Evolutionary conservation across 2,113 vertebrate genomes (phyloP).

Genomic region (Dissostichus mawsoni): DNA sequence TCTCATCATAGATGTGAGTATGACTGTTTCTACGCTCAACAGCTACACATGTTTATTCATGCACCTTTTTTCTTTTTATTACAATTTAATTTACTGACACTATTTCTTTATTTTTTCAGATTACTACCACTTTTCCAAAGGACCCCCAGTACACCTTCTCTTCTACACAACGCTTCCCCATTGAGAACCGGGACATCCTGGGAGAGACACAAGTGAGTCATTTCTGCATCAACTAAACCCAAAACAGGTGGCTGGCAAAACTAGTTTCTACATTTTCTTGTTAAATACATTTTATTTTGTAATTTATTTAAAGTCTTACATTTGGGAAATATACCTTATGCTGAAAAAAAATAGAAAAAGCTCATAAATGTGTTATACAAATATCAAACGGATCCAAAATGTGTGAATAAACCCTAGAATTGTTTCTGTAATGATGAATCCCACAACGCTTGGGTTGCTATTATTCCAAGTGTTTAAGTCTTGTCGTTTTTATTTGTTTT

Average conservation of each 20-base stretch:
- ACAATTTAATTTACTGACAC: background rate
- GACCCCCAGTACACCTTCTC: constrained; percentile 98
- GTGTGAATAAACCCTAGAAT: too few relatives aligned
- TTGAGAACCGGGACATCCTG: constrained; percentile 94
- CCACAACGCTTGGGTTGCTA: too few relatives aligned
- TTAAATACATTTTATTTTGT: background rate
- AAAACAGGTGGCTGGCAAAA: too few relatives aligned
- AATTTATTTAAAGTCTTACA: background rate
- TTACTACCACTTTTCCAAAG: constrained; percentile 98
- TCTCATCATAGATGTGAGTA: constrained; percentile 97
- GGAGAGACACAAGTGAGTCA: constrained; percentile 93
- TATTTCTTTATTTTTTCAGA: constrained; percentile 78
- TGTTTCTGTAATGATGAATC: too few relatives aligned
- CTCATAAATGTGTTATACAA: too few relatives aligned
- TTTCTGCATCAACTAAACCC: too few relatives aligned
- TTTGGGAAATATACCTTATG: too few relatives aligned
- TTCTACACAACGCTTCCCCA: constrained; percentile 93
- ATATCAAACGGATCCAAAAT: too few relatives aligned
- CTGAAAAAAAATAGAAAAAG: too few relatives aligned
- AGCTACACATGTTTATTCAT: fast-evolving
- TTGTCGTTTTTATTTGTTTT: too few relatives aligned
- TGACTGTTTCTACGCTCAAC: fast-evolving
- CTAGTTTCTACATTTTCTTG: background rate
- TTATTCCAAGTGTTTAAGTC: too few relatives aligned
- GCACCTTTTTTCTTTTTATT: background rate